Conservation (phyloP, 2,888 invertebrate species). For the Nomada flava region DNA sequence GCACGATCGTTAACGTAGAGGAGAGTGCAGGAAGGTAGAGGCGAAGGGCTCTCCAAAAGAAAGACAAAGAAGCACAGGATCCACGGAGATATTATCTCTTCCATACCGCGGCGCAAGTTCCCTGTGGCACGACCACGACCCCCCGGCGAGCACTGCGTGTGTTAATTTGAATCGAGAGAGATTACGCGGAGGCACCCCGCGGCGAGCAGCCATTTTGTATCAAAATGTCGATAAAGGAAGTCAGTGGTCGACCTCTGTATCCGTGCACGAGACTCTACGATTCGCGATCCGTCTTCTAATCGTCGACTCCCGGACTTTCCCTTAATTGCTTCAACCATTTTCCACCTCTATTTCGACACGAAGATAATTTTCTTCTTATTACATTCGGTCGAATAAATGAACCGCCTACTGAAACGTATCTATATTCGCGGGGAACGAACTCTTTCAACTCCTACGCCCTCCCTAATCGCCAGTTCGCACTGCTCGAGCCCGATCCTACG, state of each 20-base stretch:
- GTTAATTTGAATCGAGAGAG: constrained; percentile 87
- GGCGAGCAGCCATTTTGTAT: constrained; percentile 84
- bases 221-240: constrained; percentile 84
- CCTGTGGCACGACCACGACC: constrained; percentile 72
- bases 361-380: not conserved
- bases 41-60: constrained; percentile 61
- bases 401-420: not conserved
- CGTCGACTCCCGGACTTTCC: constrained; percentile 39
- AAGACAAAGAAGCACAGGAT: constrained; percentile 67
- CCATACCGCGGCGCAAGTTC: constrained; percentile 76
- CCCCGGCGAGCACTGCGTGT: constrained; percentile 83
- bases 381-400: not conserved
- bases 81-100: constrained; percentile 81
- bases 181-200: constrained; percentile 85
- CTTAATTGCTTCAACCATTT: not conserved
- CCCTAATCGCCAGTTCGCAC: constrained; percentile 29
- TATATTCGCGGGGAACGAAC: not conserved
- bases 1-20: constrained; percentile 70
- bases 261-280: constrained; percentile 30
- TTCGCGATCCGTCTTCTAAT: constrained; percentile 62
- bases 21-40: constrained; percentile 30
- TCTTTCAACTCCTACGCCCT: constrained; percentile 7
- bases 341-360: not conserved
- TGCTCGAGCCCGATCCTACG: not conserved
- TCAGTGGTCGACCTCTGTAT: constrained; percentile 67